A percentile compares a stretch with the other conserved stretches of the same genome.
Evolutionary conservation across 2,113 vertebrate species (phyloP).

Genomic region (Falcunculus frontatus): DNA sequence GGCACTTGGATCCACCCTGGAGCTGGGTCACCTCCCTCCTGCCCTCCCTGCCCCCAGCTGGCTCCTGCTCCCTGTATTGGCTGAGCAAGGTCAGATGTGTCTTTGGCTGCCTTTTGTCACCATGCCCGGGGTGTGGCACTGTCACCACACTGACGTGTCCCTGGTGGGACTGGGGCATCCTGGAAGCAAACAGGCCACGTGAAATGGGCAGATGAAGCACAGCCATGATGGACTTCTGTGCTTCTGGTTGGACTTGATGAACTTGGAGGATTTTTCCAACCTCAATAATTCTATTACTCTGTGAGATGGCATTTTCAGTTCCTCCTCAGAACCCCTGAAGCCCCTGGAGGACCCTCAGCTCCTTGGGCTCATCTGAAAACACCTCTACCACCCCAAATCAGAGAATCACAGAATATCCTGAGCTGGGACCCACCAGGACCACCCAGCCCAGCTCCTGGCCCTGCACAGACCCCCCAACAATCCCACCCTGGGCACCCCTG

Average conservation of each 20-base stretch:
- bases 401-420: not conserved
- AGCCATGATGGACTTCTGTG: not conserved
- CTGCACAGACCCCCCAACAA: not conserved
- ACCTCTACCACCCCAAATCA: not conserved
- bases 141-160: not conserved
- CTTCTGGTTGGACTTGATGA: not conserved
- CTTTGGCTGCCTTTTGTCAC: not conserved
- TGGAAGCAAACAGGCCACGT: not conserved
- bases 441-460: accelerated
- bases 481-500: not conserved
- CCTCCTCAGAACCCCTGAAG: not conserved
- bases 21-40: not conserved
- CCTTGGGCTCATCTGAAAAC: not conserved
- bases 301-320: not conserved
- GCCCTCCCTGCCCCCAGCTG: not conserved
- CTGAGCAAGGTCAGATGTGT: not conserved
- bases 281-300: not conserved
- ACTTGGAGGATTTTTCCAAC: not conserved
- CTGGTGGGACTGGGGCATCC: not conserved
- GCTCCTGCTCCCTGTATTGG: not conserved
- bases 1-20: not conserved
- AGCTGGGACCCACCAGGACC: not conserved
- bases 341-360: not conserved
- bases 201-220: not conserved
- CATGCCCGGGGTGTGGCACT: not conserved